These are phyloP conservation scores for Pseudomyrmex pallidus DNA, from an alignment of 1,140 invertebrate species.

Conservation along the genomic window DNA sequence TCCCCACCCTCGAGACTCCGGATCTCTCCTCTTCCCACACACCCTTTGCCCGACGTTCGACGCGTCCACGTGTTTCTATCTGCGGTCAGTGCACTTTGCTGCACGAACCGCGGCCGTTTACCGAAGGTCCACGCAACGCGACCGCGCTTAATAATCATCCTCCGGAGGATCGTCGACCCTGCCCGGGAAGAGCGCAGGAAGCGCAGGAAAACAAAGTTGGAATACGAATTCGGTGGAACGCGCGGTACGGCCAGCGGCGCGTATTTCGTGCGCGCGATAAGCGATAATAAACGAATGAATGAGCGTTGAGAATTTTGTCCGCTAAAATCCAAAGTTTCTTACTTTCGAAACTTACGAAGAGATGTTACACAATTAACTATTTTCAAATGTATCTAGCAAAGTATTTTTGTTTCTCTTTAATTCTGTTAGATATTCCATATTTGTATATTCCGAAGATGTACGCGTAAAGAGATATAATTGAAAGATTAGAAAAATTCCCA, in stretches of 20 bases:
- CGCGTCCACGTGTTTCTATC: slow-evolving; percentile 75
- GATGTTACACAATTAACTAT: too few species aligned
- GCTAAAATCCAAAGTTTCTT: too few species aligned
- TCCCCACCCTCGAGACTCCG: slow-evolving; percentile 37
- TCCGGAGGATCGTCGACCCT: slow-evolving; percentile 71
- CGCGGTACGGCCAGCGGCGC: background rate
- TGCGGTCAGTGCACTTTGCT: slow-evolving; percentile 75
- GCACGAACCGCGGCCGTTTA: slow-evolving; percentile 73
- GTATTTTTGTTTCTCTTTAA: background rate
- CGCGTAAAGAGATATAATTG: too few species aligned
- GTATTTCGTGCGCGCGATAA: slow-evolving; percentile 15
- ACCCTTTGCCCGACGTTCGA: slow-evolving; percentile 45
- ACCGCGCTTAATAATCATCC: slow-evolving; percentile 73
- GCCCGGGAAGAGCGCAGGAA: slow-evolving; percentile 39
- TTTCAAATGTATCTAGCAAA: too few species aligned
- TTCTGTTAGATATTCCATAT: too few species aligned
- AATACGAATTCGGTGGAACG: slow-evolving; percentile 49
- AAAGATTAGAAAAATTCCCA: too few species aligned
- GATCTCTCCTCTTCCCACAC: slow-evolving; percentile 47
- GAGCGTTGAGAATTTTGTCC: background rate
- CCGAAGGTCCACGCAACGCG: slow-evolving; percentile 73
- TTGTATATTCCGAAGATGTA: too few species aligned
- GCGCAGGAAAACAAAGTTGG: slow-evolving; percentile 50
- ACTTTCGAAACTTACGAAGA: too few species aligned
- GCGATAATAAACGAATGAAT: slow-evolving; percentile 1